phyloP scores from a whole-genome alignment of 2,888 invertebrate genomes.

The Plagodis dolabraria region DNA sequence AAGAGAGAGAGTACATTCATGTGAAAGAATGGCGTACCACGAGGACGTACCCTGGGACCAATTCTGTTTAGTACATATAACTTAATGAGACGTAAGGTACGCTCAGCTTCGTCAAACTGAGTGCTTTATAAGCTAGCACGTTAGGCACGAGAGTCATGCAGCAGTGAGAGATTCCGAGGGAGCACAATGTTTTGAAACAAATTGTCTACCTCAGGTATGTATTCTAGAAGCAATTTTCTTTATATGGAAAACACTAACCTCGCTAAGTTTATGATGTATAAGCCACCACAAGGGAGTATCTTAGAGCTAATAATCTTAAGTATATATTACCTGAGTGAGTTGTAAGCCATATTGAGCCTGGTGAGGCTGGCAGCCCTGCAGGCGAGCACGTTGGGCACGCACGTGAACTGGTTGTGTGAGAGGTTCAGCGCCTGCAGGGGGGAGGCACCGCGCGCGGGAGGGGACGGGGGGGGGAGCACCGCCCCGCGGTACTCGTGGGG shows the following conservation, averaged over 20 bases:
- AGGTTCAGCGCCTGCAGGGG: constrained; percentile 92
- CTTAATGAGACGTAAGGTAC: too few relatives aligned
- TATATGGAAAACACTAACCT: neutral
- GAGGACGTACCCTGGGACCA: neutral
- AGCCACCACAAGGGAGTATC: neutral
- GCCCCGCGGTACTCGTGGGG: constrained; percentile 91
- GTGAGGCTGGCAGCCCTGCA: constrained; percentile 95
- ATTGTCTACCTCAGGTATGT: too few relatives aligned
- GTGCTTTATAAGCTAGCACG: neutral
- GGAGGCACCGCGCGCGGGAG: constrained; percentile 82
- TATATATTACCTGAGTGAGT: constrained; percentile 82
- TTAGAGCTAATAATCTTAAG: neutral
- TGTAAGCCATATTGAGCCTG: constrained; percentile 95
- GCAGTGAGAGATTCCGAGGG: too few relatives aligned
- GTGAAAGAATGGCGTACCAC: neutral
- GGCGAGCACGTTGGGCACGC: constrained; percentile 94
- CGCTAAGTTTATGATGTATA: neutral
- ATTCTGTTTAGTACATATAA: too few relatives aligned
- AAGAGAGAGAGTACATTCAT: too few relatives aligned
- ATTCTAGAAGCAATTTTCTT: too few relatives aligned
- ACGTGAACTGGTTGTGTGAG: constrained; percentile 95
- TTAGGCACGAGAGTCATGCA: too few relatives aligned
- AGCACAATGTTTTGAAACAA: too few relatives aligned
- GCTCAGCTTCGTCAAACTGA: neutral
- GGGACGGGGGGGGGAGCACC: constrained; percentile 36